These are phyloP conservation scores for Pelobates cultripes DNA, from an alignment of 2,797 vertebrate species.

Conservation along the genomic window DNA sequence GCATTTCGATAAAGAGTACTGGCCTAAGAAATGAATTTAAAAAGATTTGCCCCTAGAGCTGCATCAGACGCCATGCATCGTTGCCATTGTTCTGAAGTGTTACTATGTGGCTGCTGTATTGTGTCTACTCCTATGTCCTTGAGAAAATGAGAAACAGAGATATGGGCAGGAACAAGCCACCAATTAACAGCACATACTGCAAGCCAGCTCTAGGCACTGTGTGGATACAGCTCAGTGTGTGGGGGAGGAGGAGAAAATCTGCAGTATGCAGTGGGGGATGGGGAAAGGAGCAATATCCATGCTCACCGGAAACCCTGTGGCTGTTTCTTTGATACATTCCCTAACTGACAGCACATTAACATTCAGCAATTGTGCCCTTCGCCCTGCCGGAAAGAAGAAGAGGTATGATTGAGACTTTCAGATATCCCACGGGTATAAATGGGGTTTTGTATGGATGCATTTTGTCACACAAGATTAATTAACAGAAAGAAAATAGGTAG, in stretches of 20 bases:
- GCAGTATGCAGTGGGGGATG: constrained; percentile 50
- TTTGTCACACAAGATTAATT: constrained; percentile 12
- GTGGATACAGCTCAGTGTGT: constrained; percentile 44
- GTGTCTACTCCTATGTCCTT: constrained; percentile 6
- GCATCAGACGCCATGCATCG: background rate
- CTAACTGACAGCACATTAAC: constrained; percentile 56
- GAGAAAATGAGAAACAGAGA: background rate
- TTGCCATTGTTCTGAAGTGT: background rate
- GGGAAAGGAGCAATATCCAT: constrained; percentile 37
- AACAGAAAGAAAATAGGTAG: background rate
- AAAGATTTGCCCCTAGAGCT: background rate
- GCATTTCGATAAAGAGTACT: background rate
- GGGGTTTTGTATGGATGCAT: constrained; percentile 26
- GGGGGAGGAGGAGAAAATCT: constrained; percentile 44
- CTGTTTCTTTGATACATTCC: constrained; percentile 54
- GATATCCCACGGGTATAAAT: constrained; percentile 45
- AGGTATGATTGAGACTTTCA: constrained; percentile 49
- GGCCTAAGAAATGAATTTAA: background rate
- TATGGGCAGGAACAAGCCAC: constrained; percentile 26
- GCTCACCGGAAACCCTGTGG: constrained; percentile 54
- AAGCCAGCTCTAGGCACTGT: constrained; percentile 44
- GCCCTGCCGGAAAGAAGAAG: constrained; percentile 44
- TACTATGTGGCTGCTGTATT: background rate
- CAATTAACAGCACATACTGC: constrained; percentile 29
- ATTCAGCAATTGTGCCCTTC: constrained; percentile 55